Percentiles rank a stretch among this genome's conserved stretches.
phyloP scores from a whole-genome alignment of 1,140 invertebrate species.

The Lamellibrachia luymesi region DNA sequence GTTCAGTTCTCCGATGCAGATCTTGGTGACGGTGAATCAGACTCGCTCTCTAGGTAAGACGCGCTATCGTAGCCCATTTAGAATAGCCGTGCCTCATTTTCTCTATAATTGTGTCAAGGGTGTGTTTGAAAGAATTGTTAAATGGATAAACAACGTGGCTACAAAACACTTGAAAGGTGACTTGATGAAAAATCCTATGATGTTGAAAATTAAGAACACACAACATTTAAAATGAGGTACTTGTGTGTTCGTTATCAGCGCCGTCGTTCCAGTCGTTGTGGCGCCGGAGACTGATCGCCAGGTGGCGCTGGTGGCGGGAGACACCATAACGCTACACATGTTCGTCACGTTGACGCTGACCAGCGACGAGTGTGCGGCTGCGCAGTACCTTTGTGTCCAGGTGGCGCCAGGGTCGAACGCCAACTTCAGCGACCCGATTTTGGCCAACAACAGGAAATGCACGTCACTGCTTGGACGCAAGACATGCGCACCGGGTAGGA shows the following conservation, averaged over 20 bases:
- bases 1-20: neutral
- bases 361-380: neutral
- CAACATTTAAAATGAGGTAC: no score
- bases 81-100: no score
- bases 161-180: neutral
- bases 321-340: neutral
- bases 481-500: neutral
- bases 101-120: no score
- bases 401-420: neutral
- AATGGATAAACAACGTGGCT: no score
- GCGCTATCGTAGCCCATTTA: neutral
- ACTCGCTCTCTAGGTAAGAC: neutral
- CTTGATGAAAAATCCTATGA: neutral
- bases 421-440: neutral
- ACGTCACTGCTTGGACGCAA: neutral
- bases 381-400: neutral
- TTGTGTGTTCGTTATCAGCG: neutral
- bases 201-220: neutral
- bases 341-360: neutral
- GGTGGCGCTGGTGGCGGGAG: neutral
- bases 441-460: neutral
- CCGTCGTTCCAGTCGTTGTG: neutral
- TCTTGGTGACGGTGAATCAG: neutral
- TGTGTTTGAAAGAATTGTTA: no score
- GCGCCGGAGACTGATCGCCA: neutral